Conservation (phyloP, 2,888 invertebrate species). For the Chesias legatella region DNA sequence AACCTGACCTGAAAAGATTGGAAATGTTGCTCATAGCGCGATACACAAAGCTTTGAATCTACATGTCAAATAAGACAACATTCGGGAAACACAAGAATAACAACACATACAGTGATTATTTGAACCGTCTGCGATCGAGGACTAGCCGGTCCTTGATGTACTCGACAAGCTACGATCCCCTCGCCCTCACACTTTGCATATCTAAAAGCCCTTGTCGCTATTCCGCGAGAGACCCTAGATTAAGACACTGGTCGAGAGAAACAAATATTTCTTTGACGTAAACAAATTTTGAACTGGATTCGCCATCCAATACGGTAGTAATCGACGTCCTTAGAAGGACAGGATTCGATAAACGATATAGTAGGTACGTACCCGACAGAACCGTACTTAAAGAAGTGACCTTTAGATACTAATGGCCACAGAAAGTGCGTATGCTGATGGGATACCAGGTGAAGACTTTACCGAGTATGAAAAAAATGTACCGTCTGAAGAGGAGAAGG, state of each 20-base stretch:
- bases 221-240: conserved; percentile 81
- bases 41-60: conserved; percentile 65
- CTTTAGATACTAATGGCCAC: conserved; percentile 68
- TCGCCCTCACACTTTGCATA: conserved; percentile 71
- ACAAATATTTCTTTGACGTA: conserved; percentile 62
- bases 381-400: conserved; percentile 50
- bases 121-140: conserved; percentile 71
- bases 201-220: conserved; percentile 73
- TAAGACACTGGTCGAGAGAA: conserved; percentile 80
- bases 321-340: conserved; percentile 52
- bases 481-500: conserved; percentile 75
- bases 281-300: conserved; percentile 50
- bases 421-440: conserved; percentile 66
- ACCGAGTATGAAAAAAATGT: conserved; percentile 61
- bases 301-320: conserved; percentile 53
- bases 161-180: conserved; percentile 74
- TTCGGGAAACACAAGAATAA: conserved; percentile 52
- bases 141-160: conserved; percentile 79
- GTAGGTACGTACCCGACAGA: conserved; percentile 44
- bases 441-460: conserved; percentile 68
- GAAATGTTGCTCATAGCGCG: conserved; percentile 63
- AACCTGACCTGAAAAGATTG: conserved; percentile 39
- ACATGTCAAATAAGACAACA: conserved; percentile 66
- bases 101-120: conserved; percentile 67
- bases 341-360: conserved; percentile 41